phyloP scores from a whole-genome alignment of 2,113 vertebrate species.

The Psephotus haematonotus region DNA sequence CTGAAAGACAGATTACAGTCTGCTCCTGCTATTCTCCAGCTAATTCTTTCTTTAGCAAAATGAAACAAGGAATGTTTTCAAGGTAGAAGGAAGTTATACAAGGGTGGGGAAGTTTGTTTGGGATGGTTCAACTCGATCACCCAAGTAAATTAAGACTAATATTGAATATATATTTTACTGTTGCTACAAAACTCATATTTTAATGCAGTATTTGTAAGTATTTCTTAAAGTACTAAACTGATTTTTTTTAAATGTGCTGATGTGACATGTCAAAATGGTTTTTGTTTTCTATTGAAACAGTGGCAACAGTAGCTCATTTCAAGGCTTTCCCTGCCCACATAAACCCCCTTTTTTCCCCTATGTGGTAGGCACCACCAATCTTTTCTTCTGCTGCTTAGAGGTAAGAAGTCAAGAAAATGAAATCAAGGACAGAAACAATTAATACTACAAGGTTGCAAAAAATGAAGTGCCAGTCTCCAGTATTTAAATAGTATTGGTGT shows the following conservation, averaged over 20 bases:
- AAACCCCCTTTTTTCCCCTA: fast-evolving
- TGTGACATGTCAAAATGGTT: neutral
- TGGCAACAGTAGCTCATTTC: neutral
- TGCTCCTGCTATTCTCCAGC: neutral
- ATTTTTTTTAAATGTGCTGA: neutral
- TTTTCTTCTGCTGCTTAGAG: neutral
- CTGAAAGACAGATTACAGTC: neutral
- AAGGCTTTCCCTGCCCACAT: neutral
- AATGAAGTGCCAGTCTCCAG: neutral
- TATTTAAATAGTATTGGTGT: neutral
- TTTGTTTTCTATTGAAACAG: neutral
- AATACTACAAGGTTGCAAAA: neutral
- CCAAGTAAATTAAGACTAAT: neutral
- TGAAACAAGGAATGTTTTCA: neutral
- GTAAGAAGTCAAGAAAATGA: neutral
- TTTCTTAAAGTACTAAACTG: neutral
- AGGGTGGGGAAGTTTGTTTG: neutral
- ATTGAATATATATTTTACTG: neutral
- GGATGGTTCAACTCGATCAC: neutral
- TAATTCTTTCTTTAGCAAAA: neutral
- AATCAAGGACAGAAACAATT: neutral
- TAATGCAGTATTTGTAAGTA: neutral
- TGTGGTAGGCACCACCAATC: neutral
- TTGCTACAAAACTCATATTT: neutral
- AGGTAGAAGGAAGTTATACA: neutral